phyloP scores from a whole-genome alignment of 2,797 vertebrate species.

The Tachyglossus aculeatus region DNA sequence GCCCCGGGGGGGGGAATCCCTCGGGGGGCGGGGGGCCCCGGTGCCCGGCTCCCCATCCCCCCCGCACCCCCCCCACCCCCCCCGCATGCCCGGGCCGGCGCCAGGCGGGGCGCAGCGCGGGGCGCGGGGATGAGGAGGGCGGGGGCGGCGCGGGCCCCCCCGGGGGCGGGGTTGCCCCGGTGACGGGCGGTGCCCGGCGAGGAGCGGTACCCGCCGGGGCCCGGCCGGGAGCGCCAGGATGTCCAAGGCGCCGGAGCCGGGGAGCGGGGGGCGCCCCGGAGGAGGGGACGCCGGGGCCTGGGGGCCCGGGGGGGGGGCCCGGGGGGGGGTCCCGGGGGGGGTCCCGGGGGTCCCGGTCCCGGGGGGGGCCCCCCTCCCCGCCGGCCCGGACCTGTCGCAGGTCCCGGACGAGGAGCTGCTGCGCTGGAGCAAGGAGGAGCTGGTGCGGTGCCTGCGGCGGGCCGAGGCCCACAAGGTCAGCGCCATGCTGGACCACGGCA shows the following conservation, averaged over 20 bases:
- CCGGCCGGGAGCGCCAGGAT: not conserved
- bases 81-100: too few relatives aligned
- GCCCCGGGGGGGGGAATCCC: not conserved
- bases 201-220: constrained; percentile 19
- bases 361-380: constrained; percentile 2
- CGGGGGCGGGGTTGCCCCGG: constrained; percentile 24
- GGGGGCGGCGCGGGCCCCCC: constrained; percentile 8
- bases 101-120: too few relatives aligned
- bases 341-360: constrained; percentile 14
- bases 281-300: constrained; percentile 81
- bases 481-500: constrained; percentile 95
- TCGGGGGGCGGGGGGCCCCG: not conserved
- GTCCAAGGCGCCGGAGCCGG: too few relatives aligned
- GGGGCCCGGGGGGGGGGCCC: constrained; percentile 59
- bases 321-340: constrained; percentile 62
- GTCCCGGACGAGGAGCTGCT: constrained; percentile 90
- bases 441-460: constrained; percentile 88
- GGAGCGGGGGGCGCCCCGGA: too few relatives aligned
- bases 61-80: too few relatives aligned
- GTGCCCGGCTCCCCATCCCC: not conserved
- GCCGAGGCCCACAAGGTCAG: constrained; percentile 93
- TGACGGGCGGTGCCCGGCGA: constrained; percentile 53
- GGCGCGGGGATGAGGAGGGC: too few relatives aligned
- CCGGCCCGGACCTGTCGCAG: constrained; percentile 88
- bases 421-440: constrained; percentile 92